These are phyloP conservation scores for Epinephelus moara DNA, from an alignment of 2,113 vertebrate species.

Conservation along the genomic window DNA sequence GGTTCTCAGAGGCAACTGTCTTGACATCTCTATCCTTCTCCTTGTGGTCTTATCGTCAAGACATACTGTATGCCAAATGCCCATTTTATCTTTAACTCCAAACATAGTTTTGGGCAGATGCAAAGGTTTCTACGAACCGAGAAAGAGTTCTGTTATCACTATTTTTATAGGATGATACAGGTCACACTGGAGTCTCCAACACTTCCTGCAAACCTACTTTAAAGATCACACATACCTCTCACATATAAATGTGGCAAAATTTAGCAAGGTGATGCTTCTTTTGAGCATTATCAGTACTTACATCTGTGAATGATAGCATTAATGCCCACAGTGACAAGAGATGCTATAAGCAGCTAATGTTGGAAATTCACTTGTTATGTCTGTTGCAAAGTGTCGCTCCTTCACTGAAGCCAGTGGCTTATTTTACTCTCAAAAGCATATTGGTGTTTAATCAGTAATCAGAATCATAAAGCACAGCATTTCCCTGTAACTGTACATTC, in stretches of 20 bases:
- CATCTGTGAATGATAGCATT: neutral
- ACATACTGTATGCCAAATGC: neutral
- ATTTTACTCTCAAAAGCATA: neutral
- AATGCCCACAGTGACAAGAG: neutral
- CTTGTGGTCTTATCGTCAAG: neutral
- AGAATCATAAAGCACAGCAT: neutral
- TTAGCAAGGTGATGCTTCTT: neutral
- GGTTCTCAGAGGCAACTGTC: no score
- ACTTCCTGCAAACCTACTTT: neutral
- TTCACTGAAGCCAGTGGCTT: neutral
- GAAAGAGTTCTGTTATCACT: neutral
- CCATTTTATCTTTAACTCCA: neutral
- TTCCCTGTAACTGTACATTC: conserved; percentile 6
- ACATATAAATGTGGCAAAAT: neutral
- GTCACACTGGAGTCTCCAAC: neutral
- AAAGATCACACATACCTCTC: neutral
- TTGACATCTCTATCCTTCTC: no score
- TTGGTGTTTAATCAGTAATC: conserved; percentile 18
- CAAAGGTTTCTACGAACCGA: neutral
- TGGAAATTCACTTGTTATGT: neutral
- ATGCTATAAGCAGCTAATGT: neutral
- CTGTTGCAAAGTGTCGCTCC: neutral
- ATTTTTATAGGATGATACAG: neutral
- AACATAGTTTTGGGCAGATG: neutral
- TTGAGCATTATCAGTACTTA: neutral